Percentiles rank a stretch among this genome's conserved stretches.
phyloP scores from a whole-genome alignment of 1,140 invertebrate species.

The Drosophila auraria region DNA sequence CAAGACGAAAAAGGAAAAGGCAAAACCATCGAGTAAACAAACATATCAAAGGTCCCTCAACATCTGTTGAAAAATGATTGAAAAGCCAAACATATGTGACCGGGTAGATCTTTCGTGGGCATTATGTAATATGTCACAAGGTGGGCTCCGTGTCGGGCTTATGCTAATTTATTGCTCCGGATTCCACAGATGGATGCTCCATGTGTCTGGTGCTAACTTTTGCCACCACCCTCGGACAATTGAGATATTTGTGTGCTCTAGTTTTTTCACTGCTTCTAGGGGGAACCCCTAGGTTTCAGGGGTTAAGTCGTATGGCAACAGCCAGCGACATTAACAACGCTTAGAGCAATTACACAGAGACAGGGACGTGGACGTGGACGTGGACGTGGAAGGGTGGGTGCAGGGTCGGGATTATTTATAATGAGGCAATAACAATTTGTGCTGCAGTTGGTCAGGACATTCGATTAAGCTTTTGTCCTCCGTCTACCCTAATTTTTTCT shows the following conservation, averaged over 20 bases:
- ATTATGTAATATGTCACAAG: slow-evolving; percentile 34
- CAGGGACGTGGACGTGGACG: background rate
- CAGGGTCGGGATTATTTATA: slow-evolving; percentile 68
- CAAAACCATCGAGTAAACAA: slow-evolving; percentile 14
- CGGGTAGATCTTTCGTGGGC: slow-evolving; percentile 17
- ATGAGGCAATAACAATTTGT: slow-evolving; percentile 76
- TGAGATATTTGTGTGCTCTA: slow-evolving; percentile 50
- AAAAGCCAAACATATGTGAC: slow-evolving; percentile 58
- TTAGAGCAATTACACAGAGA: slow-evolving; percentile 67
- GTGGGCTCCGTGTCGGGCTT: slow-evolving; percentile 41
- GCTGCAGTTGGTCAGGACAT: slow-evolving; percentile 68
- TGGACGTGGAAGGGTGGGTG: slow-evolving; percentile 8
- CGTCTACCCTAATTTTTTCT: background rate
- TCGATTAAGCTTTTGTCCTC: slow-evolving; percentile 61
- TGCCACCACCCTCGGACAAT: slow-evolving; percentile 43
- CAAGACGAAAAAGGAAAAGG: slow-evolving; percentile 5
- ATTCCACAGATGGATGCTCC: slow-evolving; percentile 8
- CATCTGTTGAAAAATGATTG: slow-evolving; percentile 50
- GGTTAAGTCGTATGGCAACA: slow-evolving; percentile 52
- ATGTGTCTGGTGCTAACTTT: slow-evolving; percentile 21
- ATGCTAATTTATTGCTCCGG: slow-evolving; percentile 44
- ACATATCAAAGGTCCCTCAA: slow-evolving; percentile 48
- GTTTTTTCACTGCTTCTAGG: slow-evolving; percentile 18
- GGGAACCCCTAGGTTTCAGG: slow-evolving; percentile 1
- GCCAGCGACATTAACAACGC: slow-evolving; percentile 66